Percentiles rank a stretch among this genome's conserved stretches.
These are phyloP conservation scores for Luehdorfia chinensis DNA, from an alignment of 1,140 invertebrate genomes.

Conservation along the genomic window DNA sequence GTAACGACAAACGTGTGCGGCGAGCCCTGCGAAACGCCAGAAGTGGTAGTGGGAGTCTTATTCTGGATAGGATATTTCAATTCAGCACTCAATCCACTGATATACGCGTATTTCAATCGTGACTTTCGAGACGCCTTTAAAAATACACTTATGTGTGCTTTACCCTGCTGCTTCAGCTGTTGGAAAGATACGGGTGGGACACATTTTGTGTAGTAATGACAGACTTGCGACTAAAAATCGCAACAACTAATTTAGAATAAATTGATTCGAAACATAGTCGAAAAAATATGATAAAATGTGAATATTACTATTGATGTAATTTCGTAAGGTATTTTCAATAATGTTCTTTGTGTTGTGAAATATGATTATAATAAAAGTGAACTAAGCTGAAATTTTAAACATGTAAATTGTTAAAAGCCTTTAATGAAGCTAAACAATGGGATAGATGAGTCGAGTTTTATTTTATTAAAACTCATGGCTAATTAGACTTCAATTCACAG, in stretches of 20 bases:
- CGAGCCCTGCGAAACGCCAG: constrained; percentile 88
- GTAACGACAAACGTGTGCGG: constrained; percentile 91
- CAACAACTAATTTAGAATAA: not conserved
- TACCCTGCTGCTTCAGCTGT: constrained; percentile 82
- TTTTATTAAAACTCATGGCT: too few species aligned
- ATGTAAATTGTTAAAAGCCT: too few species aligned
- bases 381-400: too few species aligned
- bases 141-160: constrained; percentile 91
- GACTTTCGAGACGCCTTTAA: constrained; percentile 98
- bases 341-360: too few species aligned
- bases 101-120: constrained; percentile 98
- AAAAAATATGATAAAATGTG: too few species aligned
- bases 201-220: constrained; percentile 56
- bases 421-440: too few species aligned
- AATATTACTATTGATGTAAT: too few species aligned
- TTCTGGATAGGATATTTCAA: constrained; percentile 96
- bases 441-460: too few species aligned
- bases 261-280: too few species aligned
- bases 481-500: too few species aligned
- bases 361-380: too few species aligned
- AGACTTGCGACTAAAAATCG: constrained; percentile 26
- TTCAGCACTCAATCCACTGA: constrained; percentile 97
- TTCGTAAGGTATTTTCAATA: too few species aligned
- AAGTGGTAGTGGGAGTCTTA: constrained; percentile 87
- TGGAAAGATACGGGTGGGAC: constrained; percentile 67